Evolutionary conservation across 2,888 invertebrate genomes (phyloP).

Genomic region (Parapristionchus giblindavisi): DNA sequence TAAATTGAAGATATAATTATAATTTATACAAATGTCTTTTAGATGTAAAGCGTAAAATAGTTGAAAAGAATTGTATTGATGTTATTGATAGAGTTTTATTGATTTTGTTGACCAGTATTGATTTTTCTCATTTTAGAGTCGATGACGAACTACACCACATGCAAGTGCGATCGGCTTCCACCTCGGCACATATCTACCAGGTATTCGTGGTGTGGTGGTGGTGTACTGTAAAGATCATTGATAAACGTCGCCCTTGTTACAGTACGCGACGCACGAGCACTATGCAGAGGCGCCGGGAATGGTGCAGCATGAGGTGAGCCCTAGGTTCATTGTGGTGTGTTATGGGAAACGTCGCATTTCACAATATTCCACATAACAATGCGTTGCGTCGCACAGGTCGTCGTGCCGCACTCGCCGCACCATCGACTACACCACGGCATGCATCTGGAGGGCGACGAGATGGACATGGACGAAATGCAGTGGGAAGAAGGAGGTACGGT

Average conservation of each 20-base stretch:
- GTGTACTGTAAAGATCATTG: neutral
- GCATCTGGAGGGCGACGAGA: slow-evolving; percentile 20
- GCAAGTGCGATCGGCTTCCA: slow-evolving; percentile 17
- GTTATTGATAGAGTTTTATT: too few relatives aligned
- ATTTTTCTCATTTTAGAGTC: neutral
- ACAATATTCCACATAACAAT: too few relatives aligned
- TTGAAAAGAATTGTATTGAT: neutral
- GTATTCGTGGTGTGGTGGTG: slow-evolving; percentile 19
- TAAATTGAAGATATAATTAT: too few relatives aligned
- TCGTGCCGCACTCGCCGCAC: slow-evolving; percentile 30
- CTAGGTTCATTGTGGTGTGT: neutral
- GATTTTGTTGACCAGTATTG: neutral
- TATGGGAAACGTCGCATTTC: neutral
- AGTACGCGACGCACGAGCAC: slow-evolving; percentile 17
- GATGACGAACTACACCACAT: slow-evolving; percentile 29
- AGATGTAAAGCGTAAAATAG: neutral
- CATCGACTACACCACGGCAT: neutral
- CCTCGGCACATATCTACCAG: neutral
- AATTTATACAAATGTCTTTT: too few relatives aligned
- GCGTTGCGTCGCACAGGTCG: neutral
- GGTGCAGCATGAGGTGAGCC: slow-evolving; percentile 30
- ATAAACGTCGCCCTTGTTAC: neutral
- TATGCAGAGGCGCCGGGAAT: slow-evolving; percentile 15
- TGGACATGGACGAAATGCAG: neutral
- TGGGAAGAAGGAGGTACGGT: neutral